Evolutionary conservation across 2,888 invertebrate genomes (phyloP).

Genomic region (Balanococcus diminutus): DNA sequence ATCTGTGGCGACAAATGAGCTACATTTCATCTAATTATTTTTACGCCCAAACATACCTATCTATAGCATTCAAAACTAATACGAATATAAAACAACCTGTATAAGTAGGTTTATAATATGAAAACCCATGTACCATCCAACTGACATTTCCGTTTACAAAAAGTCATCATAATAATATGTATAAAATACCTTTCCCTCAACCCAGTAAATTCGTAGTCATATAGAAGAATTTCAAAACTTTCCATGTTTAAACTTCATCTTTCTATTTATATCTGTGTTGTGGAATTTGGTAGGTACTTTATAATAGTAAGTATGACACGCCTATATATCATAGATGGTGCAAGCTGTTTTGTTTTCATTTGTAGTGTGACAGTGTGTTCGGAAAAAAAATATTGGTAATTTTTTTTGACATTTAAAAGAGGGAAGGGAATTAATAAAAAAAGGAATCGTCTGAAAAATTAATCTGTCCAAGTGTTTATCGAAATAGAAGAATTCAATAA

Average conservation of each 20-base stretch:
- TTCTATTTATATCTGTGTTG: not conserved
- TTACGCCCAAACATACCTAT: conserved; percentile 4
- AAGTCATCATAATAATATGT: not conserved
- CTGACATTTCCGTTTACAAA: conserved; percentile 27
- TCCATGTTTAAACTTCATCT: not conserved
- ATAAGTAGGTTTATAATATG: no score
- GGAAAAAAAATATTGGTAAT: not conserved
- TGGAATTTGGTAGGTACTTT: not conserved
- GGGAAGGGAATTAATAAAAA: no score
- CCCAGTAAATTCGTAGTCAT: not conserved
- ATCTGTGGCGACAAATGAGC: not conserved
- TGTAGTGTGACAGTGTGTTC: not conserved
- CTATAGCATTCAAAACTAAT: not conserved
- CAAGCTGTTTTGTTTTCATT: not conserved
- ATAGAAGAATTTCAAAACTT: conserved; percentile 16
- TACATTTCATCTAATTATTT: not conserved
- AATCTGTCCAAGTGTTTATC: no score
- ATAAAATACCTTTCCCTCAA: not conserved
- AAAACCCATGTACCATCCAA: not conserved
- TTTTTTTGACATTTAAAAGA: not conserved
- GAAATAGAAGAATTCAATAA: no score
- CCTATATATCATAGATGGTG: not conserved
- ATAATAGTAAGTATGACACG: conserved; percentile 18
- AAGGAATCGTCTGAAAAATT: no score
- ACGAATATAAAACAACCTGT: not conserved